phyloP scores from a whole-genome alignment of 2,888 invertebrate species.

The Heteromyza rotundicornis region DNA sequence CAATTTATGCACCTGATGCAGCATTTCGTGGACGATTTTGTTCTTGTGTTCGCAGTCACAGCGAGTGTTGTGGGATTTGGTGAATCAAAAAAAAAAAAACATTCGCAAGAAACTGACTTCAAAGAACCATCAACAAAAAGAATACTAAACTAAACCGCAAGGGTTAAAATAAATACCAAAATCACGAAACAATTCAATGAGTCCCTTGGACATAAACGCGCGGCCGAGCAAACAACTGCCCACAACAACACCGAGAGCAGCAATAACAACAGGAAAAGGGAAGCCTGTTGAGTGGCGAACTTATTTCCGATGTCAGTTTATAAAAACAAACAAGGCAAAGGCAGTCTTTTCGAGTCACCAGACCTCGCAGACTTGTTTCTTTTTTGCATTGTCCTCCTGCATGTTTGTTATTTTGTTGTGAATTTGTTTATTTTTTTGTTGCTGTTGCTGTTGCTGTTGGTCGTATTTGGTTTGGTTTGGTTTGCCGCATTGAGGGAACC shows the following conservation, averaged over 20 bases:
- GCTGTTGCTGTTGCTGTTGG: background rate
- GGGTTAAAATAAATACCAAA: constrained; percentile 14
- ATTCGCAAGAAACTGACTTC: no score
- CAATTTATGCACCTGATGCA: no score
- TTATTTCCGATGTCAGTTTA: constrained; percentile 57
- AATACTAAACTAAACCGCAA: constrained; percentile 1
- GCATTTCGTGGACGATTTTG: no score
- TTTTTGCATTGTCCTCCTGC: constrained; percentile 4
- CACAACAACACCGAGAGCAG: background rate
- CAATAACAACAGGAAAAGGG: constrained; percentile 52
- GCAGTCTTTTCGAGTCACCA: background rate
- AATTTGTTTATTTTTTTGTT: constrained; percentile 13
- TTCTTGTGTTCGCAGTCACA: no score
- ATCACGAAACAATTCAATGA: background rate
- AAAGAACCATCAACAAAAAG: background rate
- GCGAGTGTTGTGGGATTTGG: no score
- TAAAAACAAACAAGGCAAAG: constrained; percentile 35
- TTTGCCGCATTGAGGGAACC: background rate
- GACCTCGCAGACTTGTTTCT: background rate
- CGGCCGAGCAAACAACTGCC: background rate
- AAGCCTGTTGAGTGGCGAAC: constrained; percentile 57
- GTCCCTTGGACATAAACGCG: background rate
- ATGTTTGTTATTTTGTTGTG: constrained; percentile 19
- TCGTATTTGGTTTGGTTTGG: background rate
- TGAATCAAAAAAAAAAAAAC: no score